Evolutionary conservation across 2,888 invertebrate species (phyloP).

Genomic region (Macrosiphum euphorbiae): DNA sequence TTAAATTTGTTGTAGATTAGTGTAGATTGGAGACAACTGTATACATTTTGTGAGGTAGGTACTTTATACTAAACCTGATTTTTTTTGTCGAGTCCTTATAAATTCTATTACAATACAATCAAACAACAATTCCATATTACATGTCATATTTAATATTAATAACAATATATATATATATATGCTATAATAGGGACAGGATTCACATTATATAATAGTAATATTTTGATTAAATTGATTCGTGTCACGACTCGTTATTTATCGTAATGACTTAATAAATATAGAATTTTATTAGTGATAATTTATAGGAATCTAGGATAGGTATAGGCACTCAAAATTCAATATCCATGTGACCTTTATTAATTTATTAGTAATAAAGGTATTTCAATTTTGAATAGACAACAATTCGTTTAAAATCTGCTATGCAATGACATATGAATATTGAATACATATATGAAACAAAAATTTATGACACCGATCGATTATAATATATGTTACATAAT

Average conservation of each 20-base stretch:
- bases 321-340: not conserved
- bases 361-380: not conserved
- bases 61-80: not conserved
- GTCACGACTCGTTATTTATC: slow-evolving; percentile 25
- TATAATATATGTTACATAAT: too few species aligned
- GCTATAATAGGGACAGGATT: not conserved
- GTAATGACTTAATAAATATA: not conserved
- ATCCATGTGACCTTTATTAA: not conserved
- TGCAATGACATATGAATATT: too few species aligned
- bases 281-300: not conserved
- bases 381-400: not conserved
- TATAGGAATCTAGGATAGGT: not conserved
- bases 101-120: slow-evolving; percentile 6
- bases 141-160: slow-evolving; percentile 43
- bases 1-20: not conserved
- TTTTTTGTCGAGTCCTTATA: not conserved
- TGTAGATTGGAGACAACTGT: not conserved
- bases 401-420: not conserved
- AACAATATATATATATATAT: not conserved
- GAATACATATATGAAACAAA: too few species aligned
- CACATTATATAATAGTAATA: not conserved
- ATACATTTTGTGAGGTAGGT: not conserved
- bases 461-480: too few species aligned
- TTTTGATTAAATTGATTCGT: slow-evolving; percentile 22
- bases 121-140: not conserved